A percentile compares a stretch with the other conserved stretches of the same genome.
These are phyloP conservation scores for Cyclophora albipunctata DNA, from an alignment of 2,888 invertebrate genomes.

Conservation along the genomic window DNA sequence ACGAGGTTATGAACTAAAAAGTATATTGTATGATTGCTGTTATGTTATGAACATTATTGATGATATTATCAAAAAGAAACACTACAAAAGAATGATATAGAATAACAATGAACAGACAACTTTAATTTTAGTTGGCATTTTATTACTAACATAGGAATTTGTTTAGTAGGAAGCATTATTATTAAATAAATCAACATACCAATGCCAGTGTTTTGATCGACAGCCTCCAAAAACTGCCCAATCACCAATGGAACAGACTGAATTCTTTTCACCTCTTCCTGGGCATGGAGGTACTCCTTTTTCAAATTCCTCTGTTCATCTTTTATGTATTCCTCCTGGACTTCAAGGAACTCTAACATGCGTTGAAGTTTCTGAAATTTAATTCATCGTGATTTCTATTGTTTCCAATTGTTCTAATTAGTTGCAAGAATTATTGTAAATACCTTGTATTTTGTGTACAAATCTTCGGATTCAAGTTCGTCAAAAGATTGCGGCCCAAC, in stretches of 20 bases:
- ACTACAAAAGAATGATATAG: too few relatives aligned
- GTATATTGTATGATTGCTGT: too few relatives aligned
- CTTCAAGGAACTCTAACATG: slow-evolving; percentile 96
- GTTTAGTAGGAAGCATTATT: too few relatives aligned
- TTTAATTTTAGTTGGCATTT: too few relatives aligned
- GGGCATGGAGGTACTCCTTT: slow-evolving; percentile 98
- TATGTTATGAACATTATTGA: too few relatives aligned
- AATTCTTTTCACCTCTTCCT: slow-evolving; percentile 98
- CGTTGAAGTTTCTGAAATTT: slow-evolving; percentile 90
- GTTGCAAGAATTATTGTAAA: neutral
- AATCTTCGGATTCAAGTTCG: slow-evolving; percentile 91
- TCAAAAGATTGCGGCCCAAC: slow-evolving; percentile 83
- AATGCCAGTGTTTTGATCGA: slow-evolving; percentile 99
- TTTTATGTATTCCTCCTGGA: slow-evolving; percentile 99
- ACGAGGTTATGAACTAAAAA: too few relatives aligned
- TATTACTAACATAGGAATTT: too few relatives aligned
- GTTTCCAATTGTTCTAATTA: neutral
- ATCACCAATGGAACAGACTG: slow-evolving; percentile 99
- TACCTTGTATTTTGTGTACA: slow-evolving; percentile 97
- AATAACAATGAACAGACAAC: too few relatives aligned
- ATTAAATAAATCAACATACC: slow-evolving; percentile 30
- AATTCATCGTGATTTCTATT: neutral
- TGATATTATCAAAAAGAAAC: too few relatives aligned
- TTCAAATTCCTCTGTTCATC: slow-evolving; percentile 99
- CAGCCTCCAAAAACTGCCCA: slow-evolving; percentile 99